Evolutionary conservation across 2,888 invertebrate genomes (phyloP), one percentile per base, ranked within the genome.

Genomic region (Hypomecis atomaria): DNA sequence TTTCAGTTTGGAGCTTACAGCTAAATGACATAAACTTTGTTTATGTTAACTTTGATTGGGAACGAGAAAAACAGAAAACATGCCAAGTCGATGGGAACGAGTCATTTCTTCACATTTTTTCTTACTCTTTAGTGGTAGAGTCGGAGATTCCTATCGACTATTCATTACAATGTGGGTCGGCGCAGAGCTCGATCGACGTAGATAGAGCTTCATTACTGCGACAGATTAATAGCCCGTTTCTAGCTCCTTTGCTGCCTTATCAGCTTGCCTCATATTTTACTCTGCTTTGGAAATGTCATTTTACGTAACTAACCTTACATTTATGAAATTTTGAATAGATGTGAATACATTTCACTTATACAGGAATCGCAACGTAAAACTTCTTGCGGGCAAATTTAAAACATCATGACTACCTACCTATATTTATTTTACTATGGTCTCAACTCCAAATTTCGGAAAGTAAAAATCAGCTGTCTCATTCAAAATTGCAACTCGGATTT

Each of bases 61-160:
- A 23, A n/a, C n/a, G n/a, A n/a, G 7, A 37, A 37, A 37, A 37
- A 37, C 37, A 37, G 5, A 5, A 37, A 6, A 5, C 7, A 6
- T 37, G 5, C 37, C 5, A 7, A 6, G 5, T 37, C 37, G 37
- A n/a, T 11, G 10, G 11, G n/a, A 49, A 7, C 1, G 38, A 9
- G 9, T 23, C 23, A 7, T 9, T 23, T 52, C 52, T 52, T 33
- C 40, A 6, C n/a, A 3, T 5, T 6, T 42, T 40, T 40, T 40
- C 6, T 23, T 6, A 23, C 4, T 40, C 52, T 0, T 40, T 71
- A 71, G 66, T 70, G 65, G 62, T 63, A 62, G 62, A 65, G 65
- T 59, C 61, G 45, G 53, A 62, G 70, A 70, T 71, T 71, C 70
- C 62, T 69, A 69, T 69, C 69, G 71, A 70, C 71, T 70, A 69